A percentile compares a stretch with the other conserved stretches of the same genome.
These are phyloP conservation scores for Zhuqinia jingwanae DNA, from an alignment of 2,888 invertebrate genomes.

Conservation along the genomic window DNA sequence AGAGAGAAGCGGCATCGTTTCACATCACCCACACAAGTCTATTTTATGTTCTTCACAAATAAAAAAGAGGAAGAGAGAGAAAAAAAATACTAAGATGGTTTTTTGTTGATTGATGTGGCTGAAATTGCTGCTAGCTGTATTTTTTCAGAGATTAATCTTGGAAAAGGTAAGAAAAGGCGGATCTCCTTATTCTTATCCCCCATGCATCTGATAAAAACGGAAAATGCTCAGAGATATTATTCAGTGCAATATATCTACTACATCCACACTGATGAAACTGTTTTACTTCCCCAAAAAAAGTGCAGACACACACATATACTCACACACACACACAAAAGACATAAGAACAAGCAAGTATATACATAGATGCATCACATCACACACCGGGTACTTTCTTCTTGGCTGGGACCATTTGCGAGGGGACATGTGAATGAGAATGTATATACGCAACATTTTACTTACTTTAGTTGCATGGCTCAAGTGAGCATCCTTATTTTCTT, in stretches of 20 bases:
- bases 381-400: neutral
- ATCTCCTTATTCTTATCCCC: constrained; percentile 63
- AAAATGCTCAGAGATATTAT: constrained; percentile 31
- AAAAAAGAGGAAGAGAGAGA: constrained; percentile 2
- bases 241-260: constrained; percentile 23
- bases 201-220: constrained; percentile 39
- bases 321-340: neutral
- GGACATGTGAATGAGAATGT: constrained; percentile 56
- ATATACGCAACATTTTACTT: constrained; percentile 49
- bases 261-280: neutral
- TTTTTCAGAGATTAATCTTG: constrained; percentile 72
- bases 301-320: neutral
- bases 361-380: neutral
- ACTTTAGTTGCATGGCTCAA: constrained; percentile 16
- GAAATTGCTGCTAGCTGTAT: constrained; percentile 65
- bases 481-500: constrained; percentile 57
- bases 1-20: too few species aligned
- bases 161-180: constrained; percentile 70
- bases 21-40: neutral
- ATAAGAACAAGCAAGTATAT: neutral
- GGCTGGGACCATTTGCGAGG: constrained; percentile 3
- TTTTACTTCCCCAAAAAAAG: constrained; percentile 1
- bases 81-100: constrained; percentile 30
- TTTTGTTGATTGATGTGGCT: constrained; percentile 71
- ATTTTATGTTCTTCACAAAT: neutral